Conservation (phyloP, 2,888 invertebrate species). For the Drosophila crucigera region DNA sequence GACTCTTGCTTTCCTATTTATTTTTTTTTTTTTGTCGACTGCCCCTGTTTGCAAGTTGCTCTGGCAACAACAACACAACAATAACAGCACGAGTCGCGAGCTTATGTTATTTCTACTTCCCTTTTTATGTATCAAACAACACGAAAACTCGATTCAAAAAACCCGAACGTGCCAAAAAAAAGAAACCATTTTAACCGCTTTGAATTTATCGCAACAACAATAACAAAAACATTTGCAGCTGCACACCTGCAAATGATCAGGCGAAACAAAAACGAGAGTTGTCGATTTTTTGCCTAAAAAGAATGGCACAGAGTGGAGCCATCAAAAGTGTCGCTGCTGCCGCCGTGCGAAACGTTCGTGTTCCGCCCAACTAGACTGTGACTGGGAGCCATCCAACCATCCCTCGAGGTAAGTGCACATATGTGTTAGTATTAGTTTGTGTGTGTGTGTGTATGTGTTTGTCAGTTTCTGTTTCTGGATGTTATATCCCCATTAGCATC, state of each 20-base stretch:
- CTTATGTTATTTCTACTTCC: constrained; percentile 38
- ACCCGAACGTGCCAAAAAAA: constrained; percentile 46
- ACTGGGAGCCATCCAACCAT: constrained; percentile 21
- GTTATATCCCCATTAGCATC: constrained; percentile 42
- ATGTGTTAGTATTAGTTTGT: neutral
- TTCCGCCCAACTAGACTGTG: constrained; percentile 17
- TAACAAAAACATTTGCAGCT: constrained; percentile 13
- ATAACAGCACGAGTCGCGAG: constrained; percentile 15
- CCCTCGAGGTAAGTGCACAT: constrained; percentile 42
- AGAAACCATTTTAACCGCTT: constrained; percentile 24
- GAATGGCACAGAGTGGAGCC: constrained; percentile 38
- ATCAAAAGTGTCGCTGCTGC: constrained; percentile 33
- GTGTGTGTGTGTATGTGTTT: neutral
- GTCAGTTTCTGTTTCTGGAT: constrained; percentile 1
- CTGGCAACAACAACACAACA: constrained; percentile 54
- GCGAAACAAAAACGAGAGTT: constrained; percentile 47
- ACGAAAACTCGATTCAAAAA: constrained; percentile 35
- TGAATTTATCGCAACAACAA: constrained; percentile 14
- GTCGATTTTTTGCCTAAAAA: constrained; percentile 8
- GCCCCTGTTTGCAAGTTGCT: constrained; percentile 58
- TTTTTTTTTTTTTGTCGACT: constrained; percentile 6
- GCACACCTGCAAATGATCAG: constrained; percentile 43
- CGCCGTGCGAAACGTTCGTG: constrained; percentile 27
- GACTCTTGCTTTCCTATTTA: constrained; percentile 18
- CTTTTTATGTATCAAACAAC: constrained; percentile 34